phyloP scores from a whole-genome alignment of 1,140 invertebrate species.

The Pseudachorutes palmiensis region DNA sequence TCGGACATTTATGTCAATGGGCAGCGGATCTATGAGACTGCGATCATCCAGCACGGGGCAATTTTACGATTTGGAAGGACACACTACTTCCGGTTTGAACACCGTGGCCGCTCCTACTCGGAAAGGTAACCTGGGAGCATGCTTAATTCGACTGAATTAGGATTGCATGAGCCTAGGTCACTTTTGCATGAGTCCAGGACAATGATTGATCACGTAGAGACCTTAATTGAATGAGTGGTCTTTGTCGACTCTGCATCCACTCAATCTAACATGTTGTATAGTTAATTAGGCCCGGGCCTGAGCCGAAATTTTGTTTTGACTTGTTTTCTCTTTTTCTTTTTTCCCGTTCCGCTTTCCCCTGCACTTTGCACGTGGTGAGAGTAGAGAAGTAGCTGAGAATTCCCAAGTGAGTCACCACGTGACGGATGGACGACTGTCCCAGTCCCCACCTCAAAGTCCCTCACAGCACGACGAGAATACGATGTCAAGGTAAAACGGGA shows the following conservation, averaged over 20 bases:
- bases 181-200: too few relatives aligned
- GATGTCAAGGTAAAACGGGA: conserved; percentile 23
- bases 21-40: conserved; percentile 82
- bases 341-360: too few relatives aligned
- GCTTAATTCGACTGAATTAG: too few relatives aligned
- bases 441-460: conserved; percentile 28
- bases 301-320: too few relatives aligned
- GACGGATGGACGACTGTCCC: conserved; percentile 13
- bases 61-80: conserved; percentile 82
- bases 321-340: too few relatives aligned
- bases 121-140: conserved; percentile 50
- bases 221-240: too few relatives aligned
- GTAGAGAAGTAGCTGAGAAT: conserved; percentile 28
- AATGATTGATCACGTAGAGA: too few relatives aligned
- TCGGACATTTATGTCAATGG: conserved; percentile 90
- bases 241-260: too few relatives aligned
- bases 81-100: conserved; percentile 86
- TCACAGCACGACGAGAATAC: conserved; percentile 17
- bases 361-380: conserved; percentile 13
- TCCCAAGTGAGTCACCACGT: conserved; percentile 12
- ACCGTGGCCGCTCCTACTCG: conserved; percentile 65
- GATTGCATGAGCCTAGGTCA: too few relatives aligned
- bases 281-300: too few relatives aligned
- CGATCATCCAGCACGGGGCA: conserved; percentile 77
- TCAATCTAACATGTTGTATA: too few relatives aligned